These are phyloP conservation scores for Drosophila histrio DNA, from an alignment of 2,888 invertebrate species.

Conservation along the genomic window DNA sequence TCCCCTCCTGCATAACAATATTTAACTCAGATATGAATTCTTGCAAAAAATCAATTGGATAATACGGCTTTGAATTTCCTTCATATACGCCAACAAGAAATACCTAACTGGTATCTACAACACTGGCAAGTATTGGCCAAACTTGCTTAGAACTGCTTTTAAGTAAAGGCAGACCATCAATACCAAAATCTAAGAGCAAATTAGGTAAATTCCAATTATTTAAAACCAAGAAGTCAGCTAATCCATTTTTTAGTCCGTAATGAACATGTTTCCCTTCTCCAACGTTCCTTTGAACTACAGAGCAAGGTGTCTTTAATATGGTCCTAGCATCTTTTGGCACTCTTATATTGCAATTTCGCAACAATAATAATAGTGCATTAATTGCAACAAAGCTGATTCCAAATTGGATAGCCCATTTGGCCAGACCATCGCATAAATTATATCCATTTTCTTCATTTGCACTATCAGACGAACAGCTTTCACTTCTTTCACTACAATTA, in stretches of 20 bases:
- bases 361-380: slow-evolving; percentile 11
- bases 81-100: neutral
- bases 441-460: no score
- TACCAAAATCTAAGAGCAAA: neutral
- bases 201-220: slow-evolving; percentile 27
- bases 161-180: neutral
- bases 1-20: neutral
- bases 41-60: neutral
- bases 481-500: no score
- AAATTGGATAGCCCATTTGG: slow-evolving; percentile 18
- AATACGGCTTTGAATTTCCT: neutral
- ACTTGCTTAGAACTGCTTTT: neutral
- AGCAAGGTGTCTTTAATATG: slow-evolving; percentile 8
- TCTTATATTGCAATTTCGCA: slow-evolving; percentile 5
- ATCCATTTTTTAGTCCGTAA: slow-evolving; percentile 10
- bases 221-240: slow-evolving; percentile 23
- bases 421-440: no score
- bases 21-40: neutral
- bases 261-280: neutral
- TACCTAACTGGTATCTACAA: neutral
- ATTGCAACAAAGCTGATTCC: slow-evolving; percentile 12
- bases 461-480: no score
- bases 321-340: slow-evolving; percentile 23
- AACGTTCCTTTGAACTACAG: slow-evolving; percentile 2
- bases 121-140: neutral